Evolutionary conservation across 2,797 vertebrate species (phyloP).

Genomic region (Avahi laniger): DNA sequence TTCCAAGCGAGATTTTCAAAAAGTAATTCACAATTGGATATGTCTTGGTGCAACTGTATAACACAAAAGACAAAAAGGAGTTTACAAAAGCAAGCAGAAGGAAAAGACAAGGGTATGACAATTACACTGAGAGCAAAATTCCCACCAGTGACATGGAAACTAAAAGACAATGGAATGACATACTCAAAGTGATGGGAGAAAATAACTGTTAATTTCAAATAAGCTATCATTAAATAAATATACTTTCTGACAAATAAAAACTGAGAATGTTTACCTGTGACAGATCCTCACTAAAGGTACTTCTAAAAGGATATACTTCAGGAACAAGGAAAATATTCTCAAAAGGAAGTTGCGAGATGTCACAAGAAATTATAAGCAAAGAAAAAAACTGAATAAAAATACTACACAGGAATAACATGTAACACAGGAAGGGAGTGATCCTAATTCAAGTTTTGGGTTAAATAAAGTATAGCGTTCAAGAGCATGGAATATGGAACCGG

Average conservation of each 20-base stretch:
- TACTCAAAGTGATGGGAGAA: neutral
- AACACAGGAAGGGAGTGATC: neutral
- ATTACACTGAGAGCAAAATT: neutral
- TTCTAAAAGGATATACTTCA: neutral
- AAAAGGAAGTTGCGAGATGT: neutral
- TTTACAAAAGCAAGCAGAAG: neutral
- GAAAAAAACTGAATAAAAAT: neutral
- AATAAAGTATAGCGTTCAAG: neutral
- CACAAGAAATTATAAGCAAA: neutral
- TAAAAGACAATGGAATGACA: neutral
- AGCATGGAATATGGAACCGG: neutral
- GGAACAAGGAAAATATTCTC: neutral
- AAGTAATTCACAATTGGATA: neutral
- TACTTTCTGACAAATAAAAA: neutral
- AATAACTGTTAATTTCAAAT: neutral
- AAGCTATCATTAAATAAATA: neutral
- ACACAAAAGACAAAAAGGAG: neutral
- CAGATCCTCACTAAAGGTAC: neutral
- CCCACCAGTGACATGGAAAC: neutral
- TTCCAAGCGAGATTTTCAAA: neutral
- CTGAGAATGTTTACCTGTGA: neutral
- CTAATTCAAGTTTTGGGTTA: conserved; percentile 3
- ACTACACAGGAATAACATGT: neutral
- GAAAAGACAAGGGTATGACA: neutral
- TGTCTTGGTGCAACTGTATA: neutral